Evolutionary conservation across 1,140 invertebrate genomes (phyloP).

Genomic region (Caligus rogercresseyi): DNA sequence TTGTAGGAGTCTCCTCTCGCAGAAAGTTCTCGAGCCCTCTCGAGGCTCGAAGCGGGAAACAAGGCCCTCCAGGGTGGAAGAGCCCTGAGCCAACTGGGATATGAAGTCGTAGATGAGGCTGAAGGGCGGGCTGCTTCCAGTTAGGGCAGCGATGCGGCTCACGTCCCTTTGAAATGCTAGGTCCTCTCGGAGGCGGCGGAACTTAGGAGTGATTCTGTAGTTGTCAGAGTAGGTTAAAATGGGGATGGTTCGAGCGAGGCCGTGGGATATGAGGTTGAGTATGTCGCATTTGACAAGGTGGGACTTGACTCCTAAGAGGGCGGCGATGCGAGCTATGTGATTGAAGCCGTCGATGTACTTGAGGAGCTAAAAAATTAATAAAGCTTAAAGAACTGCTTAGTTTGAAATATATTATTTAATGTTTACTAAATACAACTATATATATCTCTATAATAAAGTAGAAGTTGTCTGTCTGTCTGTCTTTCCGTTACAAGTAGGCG

Average conservation of each 20-base stretch:
- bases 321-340: conserved; percentile 44
- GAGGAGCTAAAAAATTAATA: conserved; percentile 43
- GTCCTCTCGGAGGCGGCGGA: not conserved
- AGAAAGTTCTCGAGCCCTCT: conserved; percentile 32
- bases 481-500: too few relatives aligned
- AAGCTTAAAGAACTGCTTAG: too few relatives aligned
- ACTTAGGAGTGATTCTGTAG: not conserved
- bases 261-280: not conserved
- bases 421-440: too few relatives aligned
- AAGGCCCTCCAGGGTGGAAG: not conserved
- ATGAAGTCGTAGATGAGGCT: not conserved
- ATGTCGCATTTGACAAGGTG: not conserved
- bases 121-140: not conserved
- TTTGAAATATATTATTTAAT: too few relatives aligned
- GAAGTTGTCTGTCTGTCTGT: too few relatives aligned
- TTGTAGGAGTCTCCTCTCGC: conserved; percentile 68
- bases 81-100: not conserved
- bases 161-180: not conserved
- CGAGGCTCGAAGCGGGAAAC: not conserved
- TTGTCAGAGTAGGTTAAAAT: not conserved
- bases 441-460: too few relatives aligned
- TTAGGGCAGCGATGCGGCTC: not conserved
- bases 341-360: conserved; percentile 82
- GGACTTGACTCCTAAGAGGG: not conserved
- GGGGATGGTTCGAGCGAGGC: not conserved